phyloP scores from a whole-genome alignment of 2,888 invertebrate genomes.

The Malthinus flaveolus region DNA sequence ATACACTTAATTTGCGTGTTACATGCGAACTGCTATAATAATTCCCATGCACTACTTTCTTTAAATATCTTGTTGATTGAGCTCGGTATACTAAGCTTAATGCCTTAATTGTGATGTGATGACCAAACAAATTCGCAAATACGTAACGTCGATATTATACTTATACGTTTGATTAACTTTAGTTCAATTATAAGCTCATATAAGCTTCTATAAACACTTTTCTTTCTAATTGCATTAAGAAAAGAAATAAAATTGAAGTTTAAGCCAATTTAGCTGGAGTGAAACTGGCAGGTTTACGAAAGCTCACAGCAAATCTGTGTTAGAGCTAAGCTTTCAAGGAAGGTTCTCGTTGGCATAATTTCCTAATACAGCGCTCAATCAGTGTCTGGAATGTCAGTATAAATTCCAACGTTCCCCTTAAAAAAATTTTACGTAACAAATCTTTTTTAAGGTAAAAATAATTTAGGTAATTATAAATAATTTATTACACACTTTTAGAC shows the following conservation, averaged over 20 bases:
- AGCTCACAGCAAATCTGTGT: constrained; percentile 22
- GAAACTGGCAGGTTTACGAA: constrained; percentile 24
- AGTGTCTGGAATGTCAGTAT: constrained; percentile 27
- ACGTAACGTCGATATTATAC: not conserved
- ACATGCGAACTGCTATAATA: not conserved
- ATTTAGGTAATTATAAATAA: constrained; percentile 2
- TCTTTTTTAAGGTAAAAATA: constrained; percentile 9
- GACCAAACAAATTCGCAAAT: not conserved
- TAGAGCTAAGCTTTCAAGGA: constrained; percentile 25
- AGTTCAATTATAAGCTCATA: not conserved
- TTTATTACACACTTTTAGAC: not conserved
- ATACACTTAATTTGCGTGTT: not conserved
- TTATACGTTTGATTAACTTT: not conserved
- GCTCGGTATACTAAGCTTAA: no score
- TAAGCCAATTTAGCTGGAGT: constrained; percentile 20
- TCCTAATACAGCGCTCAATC: constrained; percentile 29
- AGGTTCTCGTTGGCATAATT: constrained; percentile 27
- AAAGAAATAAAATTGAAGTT: constrained; percentile 17
- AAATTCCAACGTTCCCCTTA: constrained; percentile 21
- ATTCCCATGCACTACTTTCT: not conserved
- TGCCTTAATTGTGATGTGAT: no score
- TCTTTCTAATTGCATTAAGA: constrained; percentile 21
- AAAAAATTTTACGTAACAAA: constrained; percentile 13
- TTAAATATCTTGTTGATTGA: no score
- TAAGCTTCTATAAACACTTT: constrained; percentile 2